Evolutionary conservation across 1,140 invertebrate species (phyloP).

Genomic region (Colletes gigas): DNA sequence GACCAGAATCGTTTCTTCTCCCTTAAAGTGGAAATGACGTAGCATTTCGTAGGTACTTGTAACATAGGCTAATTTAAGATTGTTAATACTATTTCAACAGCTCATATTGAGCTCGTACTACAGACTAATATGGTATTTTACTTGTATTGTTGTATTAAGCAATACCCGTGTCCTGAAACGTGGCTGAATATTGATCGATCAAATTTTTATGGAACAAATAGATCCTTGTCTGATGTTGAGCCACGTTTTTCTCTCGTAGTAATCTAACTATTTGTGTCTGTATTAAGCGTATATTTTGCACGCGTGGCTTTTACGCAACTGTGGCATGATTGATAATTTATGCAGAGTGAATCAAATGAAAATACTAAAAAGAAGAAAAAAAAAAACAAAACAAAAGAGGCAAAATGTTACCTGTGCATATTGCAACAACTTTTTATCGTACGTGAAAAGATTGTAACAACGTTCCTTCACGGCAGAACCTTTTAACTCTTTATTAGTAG

Average conservation of each 20-base stretch:
- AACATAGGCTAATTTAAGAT: slow-evolving; percentile 71
- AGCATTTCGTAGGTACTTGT: slow-evolving; percentile 69
- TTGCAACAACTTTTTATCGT: slow-evolving; percentile 14
- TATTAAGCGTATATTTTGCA: slow-evolving; percentile 37
- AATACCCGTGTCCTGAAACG: neutral
- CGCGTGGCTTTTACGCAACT: slow-evolving; percentile 36
- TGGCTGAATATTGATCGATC: slow-evolving; percentile 10
- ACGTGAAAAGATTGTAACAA: slow-evolving; percentile 39
- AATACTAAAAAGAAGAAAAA: neutral
- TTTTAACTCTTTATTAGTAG: slow-evolving; percentile 48
- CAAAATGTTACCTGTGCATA: too few species aligned
- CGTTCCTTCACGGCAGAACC: slow-evolving; percentile 62
- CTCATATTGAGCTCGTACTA: slow-evolving; percentile 77
- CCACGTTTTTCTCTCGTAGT: slow-evolving; percentile 17
- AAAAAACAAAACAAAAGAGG: neutral
- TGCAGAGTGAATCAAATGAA: neutral
- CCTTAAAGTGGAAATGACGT: slow-evolving; percentile 33
- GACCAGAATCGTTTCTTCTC: slow-evolving; percentile 22
- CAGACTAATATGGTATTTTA: slow-evolving; percentile 72
- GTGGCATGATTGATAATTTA: slow-evolving; percentile 46
- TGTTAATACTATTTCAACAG: slow-evolving; percentile 70
- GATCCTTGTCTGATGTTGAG: neutral
- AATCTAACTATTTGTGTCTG: slow-evolving; percentile 5
- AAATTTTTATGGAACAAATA: slow-evolving; percentile 9
- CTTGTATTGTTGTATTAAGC: slow-evolving; percentile 71